Evolutionary conservation across 2,888 invertebrate genomes (phyloP).

Genomic region (Meteorus colon): DNA sequence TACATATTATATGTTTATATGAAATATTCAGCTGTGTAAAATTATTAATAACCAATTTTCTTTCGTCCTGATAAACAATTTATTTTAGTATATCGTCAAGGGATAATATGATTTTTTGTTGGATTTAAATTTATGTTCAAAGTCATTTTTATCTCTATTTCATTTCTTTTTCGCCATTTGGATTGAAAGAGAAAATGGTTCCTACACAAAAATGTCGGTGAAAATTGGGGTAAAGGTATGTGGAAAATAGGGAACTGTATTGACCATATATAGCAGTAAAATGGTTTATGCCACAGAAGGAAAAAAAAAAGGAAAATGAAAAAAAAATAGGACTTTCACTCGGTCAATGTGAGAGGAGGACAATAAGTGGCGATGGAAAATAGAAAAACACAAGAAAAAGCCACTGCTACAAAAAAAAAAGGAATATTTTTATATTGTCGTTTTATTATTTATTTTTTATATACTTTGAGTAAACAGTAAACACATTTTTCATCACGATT

Average conservation of each 20-base stretch:
- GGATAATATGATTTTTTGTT: no score
- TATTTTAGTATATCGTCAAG: neutral
- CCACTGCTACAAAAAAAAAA: neutral
- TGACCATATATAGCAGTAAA: neutral
- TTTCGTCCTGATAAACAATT: neutral
- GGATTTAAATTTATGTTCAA: no score
- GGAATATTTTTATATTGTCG: neutral
- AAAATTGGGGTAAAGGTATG: slow-evolving; percentile 9
- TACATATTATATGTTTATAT: slow-evolving; percentile 26
- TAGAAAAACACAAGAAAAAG: neutral
- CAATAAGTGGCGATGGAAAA: neutral
- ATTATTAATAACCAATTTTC: neutral
- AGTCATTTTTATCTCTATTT: neutral
- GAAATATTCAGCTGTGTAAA: neutral
- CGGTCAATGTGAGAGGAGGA: neutral
- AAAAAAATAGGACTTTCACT: neutral
- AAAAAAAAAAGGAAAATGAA: neutral
- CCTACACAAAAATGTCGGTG: neutral
- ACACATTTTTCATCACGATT: neutral
- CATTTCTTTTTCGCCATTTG: neutral
- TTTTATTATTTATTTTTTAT: neutral
- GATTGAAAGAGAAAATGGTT: neutral
- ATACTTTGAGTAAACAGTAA: neutral
- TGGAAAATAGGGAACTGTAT: neutral
- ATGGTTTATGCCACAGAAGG: neutral